Percentiles rank a stretch among this genome's conserved stretches.
These are phyloP conservation scores for Ypsolopha scabrella DNA, from an alignment of 2,888 invertebrate species.

Conservation along the genomic window DNA sequence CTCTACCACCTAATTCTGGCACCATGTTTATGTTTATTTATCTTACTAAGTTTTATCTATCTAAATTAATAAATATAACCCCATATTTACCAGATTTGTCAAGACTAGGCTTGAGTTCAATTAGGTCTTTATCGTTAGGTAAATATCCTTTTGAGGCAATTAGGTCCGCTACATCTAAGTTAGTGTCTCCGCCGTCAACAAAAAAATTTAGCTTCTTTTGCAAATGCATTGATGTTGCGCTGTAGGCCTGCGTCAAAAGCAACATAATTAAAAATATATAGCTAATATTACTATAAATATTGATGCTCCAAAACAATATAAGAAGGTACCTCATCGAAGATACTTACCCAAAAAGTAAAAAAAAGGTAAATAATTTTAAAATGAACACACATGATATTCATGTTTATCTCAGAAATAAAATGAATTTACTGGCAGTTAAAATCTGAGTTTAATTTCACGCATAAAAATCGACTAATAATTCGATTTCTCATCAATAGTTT, in stretches of 20 bases:
- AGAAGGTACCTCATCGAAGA: constrained; percentile 1
- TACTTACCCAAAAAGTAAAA: background rate
- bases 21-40: no score
- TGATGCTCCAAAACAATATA: constrained; percentile 5
- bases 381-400: background rate
- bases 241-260: constrained; percentile 20
- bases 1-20: no score
- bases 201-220: constrained; percentile 16
- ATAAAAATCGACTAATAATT: constrained; percentile 23
- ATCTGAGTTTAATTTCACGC: constrained; percentile 30
- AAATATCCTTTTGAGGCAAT: constrained; percentile 39
- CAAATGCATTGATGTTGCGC: constrained; percentile 20
- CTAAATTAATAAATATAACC: no score
- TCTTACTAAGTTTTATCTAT: no score
- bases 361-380: background rate
- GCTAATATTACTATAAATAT: background rate
- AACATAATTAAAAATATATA: background rate
- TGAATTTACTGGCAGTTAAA: background rate
- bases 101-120: constrained; percentile 19
- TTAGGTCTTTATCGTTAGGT: constrained; percentile 34
- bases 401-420: background rate
- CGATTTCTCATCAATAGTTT: constrained; percentile 16
- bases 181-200: constrained; percentile 21
- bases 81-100: background rate
- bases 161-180: constrained; percentile 33